A percentile compares a stretch with the other conserved stretches of the same genome.
phyloP scores from a whole-genome alignment of 2,797 vertebrate genomes.

The Crenichthys baileyi region DNA sequence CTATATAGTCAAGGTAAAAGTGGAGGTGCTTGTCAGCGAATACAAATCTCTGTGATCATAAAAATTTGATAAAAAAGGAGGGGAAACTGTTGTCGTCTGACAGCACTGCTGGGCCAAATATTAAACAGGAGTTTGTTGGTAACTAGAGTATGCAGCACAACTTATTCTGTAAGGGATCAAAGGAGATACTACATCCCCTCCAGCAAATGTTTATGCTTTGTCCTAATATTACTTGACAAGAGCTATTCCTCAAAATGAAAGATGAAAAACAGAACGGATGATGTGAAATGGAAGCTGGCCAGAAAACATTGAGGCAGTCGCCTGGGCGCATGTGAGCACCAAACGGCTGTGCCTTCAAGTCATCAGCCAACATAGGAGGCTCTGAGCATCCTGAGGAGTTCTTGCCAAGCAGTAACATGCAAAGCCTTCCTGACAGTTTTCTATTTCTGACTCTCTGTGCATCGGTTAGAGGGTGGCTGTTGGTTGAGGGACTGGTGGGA shows the following conservation, averaged over 20 bases:
- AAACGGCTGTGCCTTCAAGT: slow-evolving; percentile 47
- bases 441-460: slow-evolving; percentile 51
- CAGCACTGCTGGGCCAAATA: slow-evolving; percentile 56
- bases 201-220: slow-evolving; percentile 57
- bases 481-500: slow-evolving; percentile 31
- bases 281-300: slow-evolving; percentile 58
- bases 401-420: slow-evolving; percentile 49
- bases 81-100: slow-evolving; percentile 54
- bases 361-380: slow-evolving; percentile 41
- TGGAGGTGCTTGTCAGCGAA: slow-evolving; percentile 58
- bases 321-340: slow-evolving; percentile 39
- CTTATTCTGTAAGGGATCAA: slow-evolving; percentile 44
- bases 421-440: slow-evolving; percentile 61
- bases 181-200: slow-evolving; percentile 47
- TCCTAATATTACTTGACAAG: slow-evolving; percentile 70
- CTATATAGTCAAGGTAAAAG: slow-evolving; percentile 45
- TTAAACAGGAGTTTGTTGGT: slow-evolving; percentile 39
- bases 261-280: slow-evolving; percentile 48
- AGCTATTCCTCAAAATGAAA: slow-evolving; percentile 57
- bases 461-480: slow-evolving; percentile 19
- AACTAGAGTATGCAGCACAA: slow-evolving; percentile 24
- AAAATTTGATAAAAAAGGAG: slow-evolving; percentile 69
- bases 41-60: slow-evolving; percentile 64
- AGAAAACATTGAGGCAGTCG: slow-evolving; percentile 43
- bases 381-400: slow-evolving; percentile 38